Conservation (phyloP, 2,797 vertebrate species). For the Trachurus trachurus region DNA sequence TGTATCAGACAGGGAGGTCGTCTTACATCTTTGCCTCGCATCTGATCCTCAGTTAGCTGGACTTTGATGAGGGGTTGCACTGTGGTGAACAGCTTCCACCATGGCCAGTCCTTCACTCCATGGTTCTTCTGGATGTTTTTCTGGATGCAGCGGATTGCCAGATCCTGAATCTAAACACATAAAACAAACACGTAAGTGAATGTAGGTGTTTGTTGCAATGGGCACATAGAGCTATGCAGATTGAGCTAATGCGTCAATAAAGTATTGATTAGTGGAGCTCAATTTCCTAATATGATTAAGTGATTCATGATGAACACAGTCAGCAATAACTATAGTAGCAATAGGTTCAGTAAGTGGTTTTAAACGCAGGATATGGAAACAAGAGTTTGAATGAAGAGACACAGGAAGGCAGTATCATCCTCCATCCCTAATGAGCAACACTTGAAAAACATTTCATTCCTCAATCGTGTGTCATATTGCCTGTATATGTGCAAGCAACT, state of each 20-base stretch:
- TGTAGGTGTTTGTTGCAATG: neutral
- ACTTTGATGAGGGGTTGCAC: slow-evolving; percentile 96
- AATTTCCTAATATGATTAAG: neutral
- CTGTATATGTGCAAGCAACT: slow-evolving; percentile 79
- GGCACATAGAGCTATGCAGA: neutral
- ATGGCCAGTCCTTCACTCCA: slow-evolving; percentile 96
- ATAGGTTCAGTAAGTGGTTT: neutral
- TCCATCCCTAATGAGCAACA: slow-evolving; percentile 31
- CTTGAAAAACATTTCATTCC: slow-evolving; percentile 53
- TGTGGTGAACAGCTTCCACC: slow-evolving; percentile 98
- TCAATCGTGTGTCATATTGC: slow-evolving; percentile 52
- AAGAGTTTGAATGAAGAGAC: slow-evolving; percentile 7
- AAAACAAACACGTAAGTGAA: slow-evolving; percentile 3
- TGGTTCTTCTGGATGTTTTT: slow-evolving; percentile 91
- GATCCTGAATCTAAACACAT: slow-evolving; percentile 90
- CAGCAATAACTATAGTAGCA: neutral
- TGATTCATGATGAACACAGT: slow-evolving; percentile 2
- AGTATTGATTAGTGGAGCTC: neutral
- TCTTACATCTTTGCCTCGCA: slow-evolving; percentile 93
- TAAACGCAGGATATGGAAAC: neutral
- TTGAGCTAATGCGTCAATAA: neutral
- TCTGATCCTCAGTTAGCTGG: slow-evolving; percentile 97
- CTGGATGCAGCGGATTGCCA: slow-evolving; percentile 93
- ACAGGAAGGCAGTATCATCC: slow-evolving; percentile 10
- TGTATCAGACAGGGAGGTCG: slow-evolving; percentile 16